Evolutionary conservation across 2,888 invertebrate genomes (phyloP).

Genomic region (Leucoptera coffeella): DNA sequence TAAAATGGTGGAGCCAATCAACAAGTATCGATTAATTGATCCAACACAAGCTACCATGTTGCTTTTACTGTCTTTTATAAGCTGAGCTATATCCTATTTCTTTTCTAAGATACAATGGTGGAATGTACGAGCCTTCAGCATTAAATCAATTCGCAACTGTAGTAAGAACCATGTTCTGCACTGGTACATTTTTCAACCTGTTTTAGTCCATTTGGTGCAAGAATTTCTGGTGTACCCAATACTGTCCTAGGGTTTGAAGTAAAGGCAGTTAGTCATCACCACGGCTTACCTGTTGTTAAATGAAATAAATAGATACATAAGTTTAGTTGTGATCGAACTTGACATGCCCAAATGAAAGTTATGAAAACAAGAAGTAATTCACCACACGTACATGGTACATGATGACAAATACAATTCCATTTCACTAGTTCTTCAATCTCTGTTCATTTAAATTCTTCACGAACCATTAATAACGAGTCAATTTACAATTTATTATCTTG

Average conservation of each 20-base stretch:
- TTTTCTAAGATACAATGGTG: slow-evolving; percentile 17
- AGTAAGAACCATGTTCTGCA: slow-evolving; percentile 12
- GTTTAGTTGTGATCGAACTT: too few species aligned
- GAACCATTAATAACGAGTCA: too few species aligned
- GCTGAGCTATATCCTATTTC: slow-evolving; percentile 10
- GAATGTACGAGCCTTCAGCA: slow-evolving; percentile 14
- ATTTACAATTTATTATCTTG: too few species aligned
- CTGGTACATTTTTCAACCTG: slow-evolving; percentile 14
- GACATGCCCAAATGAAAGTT: too few species aligned
- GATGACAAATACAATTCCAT: too few species aligned
- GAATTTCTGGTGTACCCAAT: slow-evolving; percentile 9
- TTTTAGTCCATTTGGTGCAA: slow-evolving; percentile 13
- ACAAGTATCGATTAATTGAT: slow-evolving; percentile 12
- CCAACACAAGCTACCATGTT: slow-evolving; percentile 9
- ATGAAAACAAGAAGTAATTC: too few species aligned
- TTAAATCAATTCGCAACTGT: slow-evolving; percentile 17
- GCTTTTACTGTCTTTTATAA: slow-evolving; percentile 9
- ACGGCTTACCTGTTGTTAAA: too few species aligned
- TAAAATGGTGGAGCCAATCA: slow-evolving; percentile 13
- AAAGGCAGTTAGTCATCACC: too few species aligned
- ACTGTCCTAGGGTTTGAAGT: slow-evolving; percentile 10
- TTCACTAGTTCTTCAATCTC: too few species aligned
- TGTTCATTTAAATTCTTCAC: too few species aligned
- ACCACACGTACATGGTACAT: too few species aligned
- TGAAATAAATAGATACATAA: too few species aligned